Evolutionary conservation across 2,888 invertebrate genomes (phyloP).

Genomic region (Erannis defoliaria): DNA sequence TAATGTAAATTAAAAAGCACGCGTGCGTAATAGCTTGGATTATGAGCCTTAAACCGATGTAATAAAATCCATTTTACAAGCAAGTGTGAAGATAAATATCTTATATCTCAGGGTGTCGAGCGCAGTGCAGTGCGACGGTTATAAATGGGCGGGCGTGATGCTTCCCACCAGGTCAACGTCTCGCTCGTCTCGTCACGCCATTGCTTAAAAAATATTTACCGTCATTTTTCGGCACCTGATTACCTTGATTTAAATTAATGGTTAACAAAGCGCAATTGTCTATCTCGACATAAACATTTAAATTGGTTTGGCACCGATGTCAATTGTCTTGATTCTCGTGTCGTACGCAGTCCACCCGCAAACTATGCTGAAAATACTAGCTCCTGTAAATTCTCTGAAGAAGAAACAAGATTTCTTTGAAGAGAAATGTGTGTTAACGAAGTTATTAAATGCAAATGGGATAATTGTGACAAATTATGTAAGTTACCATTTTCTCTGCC

Average conservation of each 20-base stretch:
- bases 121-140: no score
- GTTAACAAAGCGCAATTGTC: conserved; percentile 3
- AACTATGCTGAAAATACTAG: conserved; percentile 41
- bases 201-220: not conserved
- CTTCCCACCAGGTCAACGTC: no score
- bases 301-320: conserved; percentile 40
- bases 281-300: conserved; percentile 26
- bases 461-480: conserved; percentile 36
- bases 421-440: conserved; percentile 39
- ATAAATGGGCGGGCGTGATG: no score
- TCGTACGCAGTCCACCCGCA: conserved; percentile 11
- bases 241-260: conserved; percentile 9
- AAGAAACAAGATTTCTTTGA: conserved; percentile 32
- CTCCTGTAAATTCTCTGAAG: conserved; percentile 26
- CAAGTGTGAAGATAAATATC: no score
- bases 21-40: no score
- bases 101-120: no score
- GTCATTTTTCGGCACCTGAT: not conserved
- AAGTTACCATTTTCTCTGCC: conserved; percentile 16
- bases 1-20: no score
- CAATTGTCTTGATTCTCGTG: conserved; percentile 35
- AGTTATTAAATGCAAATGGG: conserved; percentile 43
- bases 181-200: no score
- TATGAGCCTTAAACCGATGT: no score
- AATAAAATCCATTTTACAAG: no score